Percentiles rank a stretch among this genome's conserved stretches.
Evolutionary conservation across 2,113 vertebrate species (phyloP).

Genomic region (Pachycephala philippinensis): DNA sequence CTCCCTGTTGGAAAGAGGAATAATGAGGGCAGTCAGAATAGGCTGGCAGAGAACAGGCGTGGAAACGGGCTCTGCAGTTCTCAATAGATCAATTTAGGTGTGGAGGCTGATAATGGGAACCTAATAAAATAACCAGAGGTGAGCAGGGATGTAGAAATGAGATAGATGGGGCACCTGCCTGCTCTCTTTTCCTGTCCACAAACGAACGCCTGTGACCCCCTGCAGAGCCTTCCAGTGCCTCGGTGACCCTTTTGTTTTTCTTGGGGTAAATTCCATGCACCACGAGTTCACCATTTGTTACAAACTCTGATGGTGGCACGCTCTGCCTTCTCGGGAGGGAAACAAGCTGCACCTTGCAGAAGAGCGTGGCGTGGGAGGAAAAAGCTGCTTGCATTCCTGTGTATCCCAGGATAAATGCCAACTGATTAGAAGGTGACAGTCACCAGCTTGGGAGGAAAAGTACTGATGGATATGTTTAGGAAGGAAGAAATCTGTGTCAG

Average conservation of each 20-base stretch:
- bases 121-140: background rate
- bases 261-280: background rate
- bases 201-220: accelerated
- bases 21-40: background rate
- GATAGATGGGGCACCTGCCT: background rate
- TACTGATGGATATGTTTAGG: background rate
- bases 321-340: background rate
- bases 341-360: background rate
- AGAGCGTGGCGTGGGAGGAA: background rate
- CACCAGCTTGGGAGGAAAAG: background rate
- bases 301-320: background rate
- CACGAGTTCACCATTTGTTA: background rate
- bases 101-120: background rate
- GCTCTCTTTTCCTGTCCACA: accelerated
- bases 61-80: background rate
- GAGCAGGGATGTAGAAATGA: accelerated
- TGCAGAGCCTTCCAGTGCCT: background rate
- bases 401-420: background rate
- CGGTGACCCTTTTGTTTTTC: background rate
- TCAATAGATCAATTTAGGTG: accelerated
- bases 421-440: background rate
- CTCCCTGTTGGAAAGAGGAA: background rate
- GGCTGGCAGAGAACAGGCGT: background rate
- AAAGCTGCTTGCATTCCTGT: background rate
- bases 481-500: background rate